Percentiles rank a stretch among this genome's conserved stretches.
Evolutionary conservation across 2,113 vertebrate genomes (phyloP).

Genomic region (Morone chrysops): DNA sequence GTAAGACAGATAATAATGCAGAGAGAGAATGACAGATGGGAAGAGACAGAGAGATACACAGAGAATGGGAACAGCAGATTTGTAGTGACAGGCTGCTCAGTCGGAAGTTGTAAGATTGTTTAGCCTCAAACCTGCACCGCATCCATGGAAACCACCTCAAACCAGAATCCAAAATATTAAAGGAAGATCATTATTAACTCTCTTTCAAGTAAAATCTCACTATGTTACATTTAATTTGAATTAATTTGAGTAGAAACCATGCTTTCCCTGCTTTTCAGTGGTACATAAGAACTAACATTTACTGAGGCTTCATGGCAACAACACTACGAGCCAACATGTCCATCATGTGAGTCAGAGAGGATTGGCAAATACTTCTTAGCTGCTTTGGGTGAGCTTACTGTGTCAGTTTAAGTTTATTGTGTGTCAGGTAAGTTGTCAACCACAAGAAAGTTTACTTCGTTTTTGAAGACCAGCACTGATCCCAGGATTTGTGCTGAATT

Average conservation of each 20-base stretch:
- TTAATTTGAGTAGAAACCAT: not conserved
- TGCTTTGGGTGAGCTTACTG: constrained; percentile 34
- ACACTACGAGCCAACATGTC: constrained; percentile 22
- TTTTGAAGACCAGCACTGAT: not conserved
- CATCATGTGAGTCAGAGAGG: constrained; percentile 46
- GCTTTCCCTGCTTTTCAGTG: not conserved
- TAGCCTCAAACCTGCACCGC: constrained; percentile 51
- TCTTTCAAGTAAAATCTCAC: too few species aligned
- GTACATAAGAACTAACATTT: not conserved
- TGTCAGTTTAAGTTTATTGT: constrained; percentile 34
- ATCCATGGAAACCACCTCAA: constrained; percentile 59
- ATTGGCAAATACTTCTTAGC: constrained; percentile 35
- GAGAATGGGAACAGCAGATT: constrained; percentile 70
- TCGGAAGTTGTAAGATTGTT: constrained; percentile 67
- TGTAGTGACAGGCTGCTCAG: constrained; percentile 74
- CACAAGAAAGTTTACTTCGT: not conserved
- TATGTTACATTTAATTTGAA: too few species aligned
- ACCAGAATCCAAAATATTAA: constrained; percentile 31
- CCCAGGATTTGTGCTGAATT: constrained; percentile 12
- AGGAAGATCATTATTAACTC: not conserved
- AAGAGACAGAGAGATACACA: constrained; percentile 60
- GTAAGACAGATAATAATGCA: constrained; percentile 58
- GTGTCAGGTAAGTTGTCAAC: constrained; percentile 51
- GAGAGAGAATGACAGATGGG: constrained; percentile 75
- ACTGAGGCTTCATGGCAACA: constrained; percentile 23